phyloP scores from a whole-genome alignment of 2,797 vertebrate species.

The Falco columbarius region DNA sequence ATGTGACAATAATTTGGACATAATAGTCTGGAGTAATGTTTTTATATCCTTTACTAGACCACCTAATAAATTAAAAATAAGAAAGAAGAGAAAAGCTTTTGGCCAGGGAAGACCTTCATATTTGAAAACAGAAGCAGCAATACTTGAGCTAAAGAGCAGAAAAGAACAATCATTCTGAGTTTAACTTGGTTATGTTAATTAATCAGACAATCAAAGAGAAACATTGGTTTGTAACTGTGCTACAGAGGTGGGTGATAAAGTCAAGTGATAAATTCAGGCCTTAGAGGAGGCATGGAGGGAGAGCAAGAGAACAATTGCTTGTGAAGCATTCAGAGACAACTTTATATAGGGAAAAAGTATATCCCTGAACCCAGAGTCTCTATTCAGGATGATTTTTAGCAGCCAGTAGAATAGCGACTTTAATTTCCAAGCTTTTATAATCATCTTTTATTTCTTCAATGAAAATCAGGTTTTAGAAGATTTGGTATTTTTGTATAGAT shows the following conservation, averaged over 20 bases:
- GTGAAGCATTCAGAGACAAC: background rate
- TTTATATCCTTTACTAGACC: background rate
- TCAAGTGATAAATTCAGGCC: background rate
- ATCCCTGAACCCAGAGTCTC: background rate
- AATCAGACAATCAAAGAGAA: constrained; percentile 4
- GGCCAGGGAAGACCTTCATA: background rate
- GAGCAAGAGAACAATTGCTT: background rate
- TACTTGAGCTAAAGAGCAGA: background rate
- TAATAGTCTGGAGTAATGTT: background rate
- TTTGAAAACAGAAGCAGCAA: background rate
- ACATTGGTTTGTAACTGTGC: background rate
- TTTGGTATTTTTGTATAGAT: background rate
- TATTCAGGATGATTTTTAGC: background rate
- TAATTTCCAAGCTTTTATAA: background rate
- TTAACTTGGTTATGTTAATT: constrained; percentile 7
- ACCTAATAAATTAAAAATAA: background rate
- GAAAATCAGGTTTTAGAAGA: background rate
- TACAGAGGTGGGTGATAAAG: background rate
- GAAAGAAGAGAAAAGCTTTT: background rate
- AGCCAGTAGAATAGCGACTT: background rate
- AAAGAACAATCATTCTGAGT: background rate
- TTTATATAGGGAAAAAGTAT: background rate
- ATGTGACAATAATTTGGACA: background rate
- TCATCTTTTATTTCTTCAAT: background rate
- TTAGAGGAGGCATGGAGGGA: background rate